Percentiles rank a stretch among this genome's conserved stretches.
phyloP scores from a whole-genome alignment of 1,140 invertebrate species.

The Polypedilum vanderplanki region DNA sequence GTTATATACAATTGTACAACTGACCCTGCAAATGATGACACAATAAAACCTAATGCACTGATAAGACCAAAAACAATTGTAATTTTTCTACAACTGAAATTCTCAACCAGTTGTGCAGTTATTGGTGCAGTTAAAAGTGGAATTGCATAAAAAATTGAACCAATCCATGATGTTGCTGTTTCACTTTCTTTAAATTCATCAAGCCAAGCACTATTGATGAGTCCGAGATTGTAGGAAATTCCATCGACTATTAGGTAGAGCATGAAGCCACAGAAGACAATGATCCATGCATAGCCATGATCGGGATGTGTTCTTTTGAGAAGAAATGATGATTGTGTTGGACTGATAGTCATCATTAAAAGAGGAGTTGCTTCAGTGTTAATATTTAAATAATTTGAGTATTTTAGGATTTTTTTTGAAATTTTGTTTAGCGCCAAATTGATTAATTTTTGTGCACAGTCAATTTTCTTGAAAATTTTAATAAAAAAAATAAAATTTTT shows the following conservation, averaged over 20 bases:
- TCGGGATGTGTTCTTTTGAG: too few relatives aligned
- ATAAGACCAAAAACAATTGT: background rate
- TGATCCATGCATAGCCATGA: background rate
- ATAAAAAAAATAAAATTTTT: too few relatives aligned
- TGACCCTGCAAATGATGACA: background rate
- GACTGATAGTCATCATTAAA: too few relatives aligned
- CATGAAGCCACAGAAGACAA: background rate
- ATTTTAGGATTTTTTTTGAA: too few relatives aligned
- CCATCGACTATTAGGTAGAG: background rate
- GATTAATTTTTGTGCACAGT: too few relatives aligned
- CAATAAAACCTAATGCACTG: background rate
- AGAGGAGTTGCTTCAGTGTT: too few relatives aligned
- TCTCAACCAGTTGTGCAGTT: background rate
- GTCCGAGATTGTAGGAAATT: background rate
- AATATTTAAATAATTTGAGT: too few relatives aligned
- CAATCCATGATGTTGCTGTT: conserved; percentile 24
- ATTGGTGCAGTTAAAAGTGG: background rate
- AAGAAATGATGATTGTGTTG: too few relatives aligned
- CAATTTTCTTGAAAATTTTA: too few relatives aligned
- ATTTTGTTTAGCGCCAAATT: too few relatives aligned
- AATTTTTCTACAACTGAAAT: background rate
- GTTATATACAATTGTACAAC: background rate
- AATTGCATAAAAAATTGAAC: conserved; percentile 4
- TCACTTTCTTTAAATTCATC: background rate
- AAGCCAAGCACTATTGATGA: background rate